phyloP scores from a whole-genome alignment of 2,797 vertebrate species.

The Macrochelys suwanniensis region DNA sequence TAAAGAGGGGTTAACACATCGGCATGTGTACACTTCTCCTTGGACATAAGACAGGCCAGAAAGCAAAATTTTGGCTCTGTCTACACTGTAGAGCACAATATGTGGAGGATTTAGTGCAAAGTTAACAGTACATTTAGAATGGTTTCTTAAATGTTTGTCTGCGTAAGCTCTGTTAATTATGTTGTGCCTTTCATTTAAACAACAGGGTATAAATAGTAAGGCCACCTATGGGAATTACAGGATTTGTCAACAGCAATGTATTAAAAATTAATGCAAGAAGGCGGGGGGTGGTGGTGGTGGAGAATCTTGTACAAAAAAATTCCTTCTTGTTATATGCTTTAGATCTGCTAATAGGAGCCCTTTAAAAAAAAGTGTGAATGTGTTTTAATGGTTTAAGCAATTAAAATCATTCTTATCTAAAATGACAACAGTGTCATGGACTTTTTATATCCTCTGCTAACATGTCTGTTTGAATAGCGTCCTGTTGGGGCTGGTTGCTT shows the following conservation, averaged over 20 bases:
- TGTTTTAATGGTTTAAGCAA: slow-evolving; percentile 49
- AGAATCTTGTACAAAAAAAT: neutral
- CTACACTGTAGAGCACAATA: neutral
- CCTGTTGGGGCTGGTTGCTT: neutral
- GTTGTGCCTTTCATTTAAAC: neutral
- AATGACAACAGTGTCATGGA: neutral
- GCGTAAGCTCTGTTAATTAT: neutral
- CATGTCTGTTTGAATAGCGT: neutral
- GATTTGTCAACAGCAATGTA: slow-evolving; percentile 6
- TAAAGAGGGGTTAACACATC: neutral
- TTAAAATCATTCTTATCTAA: neutral
- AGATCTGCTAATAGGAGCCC: slow-evolving; percentile 1
- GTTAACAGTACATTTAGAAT: neutral
- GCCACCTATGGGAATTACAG: slow-evolving; percentile 3
- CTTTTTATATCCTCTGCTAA: neutral
- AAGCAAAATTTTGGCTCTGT: neutral
- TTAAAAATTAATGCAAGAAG: slow-evolving; percentile 43
- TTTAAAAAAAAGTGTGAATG: slow-evolving; percentile 31
- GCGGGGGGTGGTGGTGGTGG: too few relatives aligned
- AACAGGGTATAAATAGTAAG: neutral
- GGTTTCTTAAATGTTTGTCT: neutral
- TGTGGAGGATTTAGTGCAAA: neutral
- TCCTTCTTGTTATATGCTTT: slow-evolving; percentile 23
- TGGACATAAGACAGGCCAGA: neutral
- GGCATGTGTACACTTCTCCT: neutral